These are phyloP conservation scores for Gadopsis bispinosus DNA, from an alignment of 2,797 vertebrate species.

Conservation along the genomic window DNA sequence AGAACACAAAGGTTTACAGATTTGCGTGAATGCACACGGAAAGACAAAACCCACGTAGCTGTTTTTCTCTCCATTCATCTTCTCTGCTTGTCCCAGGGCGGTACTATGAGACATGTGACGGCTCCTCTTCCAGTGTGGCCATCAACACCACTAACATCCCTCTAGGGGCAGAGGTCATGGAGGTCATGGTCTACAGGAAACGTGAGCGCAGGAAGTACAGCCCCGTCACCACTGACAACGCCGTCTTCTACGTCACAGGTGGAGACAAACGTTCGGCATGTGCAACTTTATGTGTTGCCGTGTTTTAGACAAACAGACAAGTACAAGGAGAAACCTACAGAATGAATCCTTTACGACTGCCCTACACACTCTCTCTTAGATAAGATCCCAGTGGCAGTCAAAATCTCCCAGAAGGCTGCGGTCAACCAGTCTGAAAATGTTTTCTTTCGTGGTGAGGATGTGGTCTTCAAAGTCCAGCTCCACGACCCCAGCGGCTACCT, in stretches of 20 bases:
- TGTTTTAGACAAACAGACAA: constrained; percentile 16
- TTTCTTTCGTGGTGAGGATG: constrained; percentile 89
- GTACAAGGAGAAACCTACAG: neutral
- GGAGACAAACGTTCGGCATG: neutral
- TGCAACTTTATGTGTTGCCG: neutral
- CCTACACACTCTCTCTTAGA: constrained; percentile 78
- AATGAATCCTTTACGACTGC: constrained; percentile 4
- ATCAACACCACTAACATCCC: constrained; percentile 89
- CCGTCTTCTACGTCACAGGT: constrained; percentile 90
- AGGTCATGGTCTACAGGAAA: constrained; percentile 90
- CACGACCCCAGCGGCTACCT: constrained; percentile 95
- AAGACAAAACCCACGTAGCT: neutral
- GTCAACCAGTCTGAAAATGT: constrained; percentile 87
- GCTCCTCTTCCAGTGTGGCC: constrained; percentile 85
- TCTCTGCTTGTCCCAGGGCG: constrained; percentile 84
- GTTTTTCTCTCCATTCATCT: neutral
- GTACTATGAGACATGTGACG: constrained; percentile 88
- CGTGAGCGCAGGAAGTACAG: constrained; percentile 78
- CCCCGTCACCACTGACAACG: constrained; percentile 86
- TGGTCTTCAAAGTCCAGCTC: constrained; percentile 87
- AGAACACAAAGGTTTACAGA: constrained; percentile 35
- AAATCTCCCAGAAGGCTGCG: constrained; percentile 90
- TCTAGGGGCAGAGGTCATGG: constrained; percentile 89
- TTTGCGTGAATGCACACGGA: rapidly evolving
- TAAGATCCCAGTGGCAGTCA: constrained; percentile 90